Evolutionary conservation across 1,140 invertebrate genomes (phyloP).

Genomic region (Anadara kagoshimensis): DNA sequence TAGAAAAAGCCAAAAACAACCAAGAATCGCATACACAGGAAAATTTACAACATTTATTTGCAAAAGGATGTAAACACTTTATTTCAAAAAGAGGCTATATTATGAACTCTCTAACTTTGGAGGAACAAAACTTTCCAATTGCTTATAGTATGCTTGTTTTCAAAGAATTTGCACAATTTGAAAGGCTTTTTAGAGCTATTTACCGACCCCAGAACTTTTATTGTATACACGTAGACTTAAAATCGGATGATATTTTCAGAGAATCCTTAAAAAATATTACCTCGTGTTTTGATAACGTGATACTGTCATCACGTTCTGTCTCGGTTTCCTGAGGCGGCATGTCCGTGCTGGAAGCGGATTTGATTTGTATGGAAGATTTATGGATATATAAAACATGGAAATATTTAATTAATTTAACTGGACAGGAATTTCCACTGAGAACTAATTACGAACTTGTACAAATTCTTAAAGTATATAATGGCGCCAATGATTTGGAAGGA

Average conservation of each 20-base stretch:
- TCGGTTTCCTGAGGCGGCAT: constrained; percentile 51
- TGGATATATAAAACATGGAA: constrained; percentile 53
- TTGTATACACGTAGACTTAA: constrained; percentile 65
- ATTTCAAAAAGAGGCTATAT: constrained; percentile 28
- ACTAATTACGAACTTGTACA: constrained; percentile 64
- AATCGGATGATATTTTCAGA: constrained; percentile 17
- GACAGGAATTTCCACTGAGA: constrained; percentile 65
- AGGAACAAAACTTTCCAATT: constrained; percentile 36
- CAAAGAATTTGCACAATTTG: constrained; percentile 53
- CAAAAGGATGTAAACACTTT: constrained; percentile 1
- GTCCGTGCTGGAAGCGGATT: constrained; percentile 56
- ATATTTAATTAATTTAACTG: constrained; percentile 68
- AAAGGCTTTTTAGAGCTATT: constrained; percentile 57
- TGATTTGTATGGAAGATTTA: constrained; percentile 62
- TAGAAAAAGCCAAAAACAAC: too few relatives aligned
- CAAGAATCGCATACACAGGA: too few relatives aligned
- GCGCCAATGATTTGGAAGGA: constrained; percentile 59
- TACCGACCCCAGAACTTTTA: constrained; percentile 66
- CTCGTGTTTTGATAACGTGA: constrained; percentile 58
- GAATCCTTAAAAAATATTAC: constrained; percentile 37
- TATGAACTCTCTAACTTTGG: constrained; percentile 13
- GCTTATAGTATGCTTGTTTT: constrained; percentile 54
- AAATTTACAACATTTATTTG: neutral
- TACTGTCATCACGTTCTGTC: constrained; percentile 42
- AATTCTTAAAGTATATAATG: constrained; percentile 54